These are phyloP conservation scores for Apteryx mantelli DNA, from an alignment of 2,113 vertebrate genomes.

Conservation along the genomic window DNA sequence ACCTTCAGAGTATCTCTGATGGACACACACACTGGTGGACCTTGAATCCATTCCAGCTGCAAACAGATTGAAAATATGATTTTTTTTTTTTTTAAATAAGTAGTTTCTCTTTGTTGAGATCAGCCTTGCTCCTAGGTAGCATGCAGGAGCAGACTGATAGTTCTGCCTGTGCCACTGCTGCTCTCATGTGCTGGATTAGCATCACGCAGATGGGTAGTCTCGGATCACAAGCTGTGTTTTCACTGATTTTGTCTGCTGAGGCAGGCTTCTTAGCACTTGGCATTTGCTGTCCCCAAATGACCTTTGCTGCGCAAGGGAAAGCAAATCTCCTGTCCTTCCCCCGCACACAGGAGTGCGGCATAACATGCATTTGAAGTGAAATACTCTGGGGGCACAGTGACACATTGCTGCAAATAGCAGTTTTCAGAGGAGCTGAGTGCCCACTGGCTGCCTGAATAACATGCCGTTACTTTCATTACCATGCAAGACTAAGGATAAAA, in stretches of 20 bases:
- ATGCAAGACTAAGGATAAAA: neutral
- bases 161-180: neutral
- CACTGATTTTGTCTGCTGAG: neutral
- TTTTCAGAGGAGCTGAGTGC: neutral
- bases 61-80: neutral
- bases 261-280: neutral
- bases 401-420: neutral
- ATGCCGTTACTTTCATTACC: neutral
- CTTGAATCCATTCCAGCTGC: neutral
- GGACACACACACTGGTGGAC: neutral
- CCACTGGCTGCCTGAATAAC: neutral
- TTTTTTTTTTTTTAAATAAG: neutral
- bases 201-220: neutral
- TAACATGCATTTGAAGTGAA: neutral
- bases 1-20: neutral
- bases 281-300: neutral
- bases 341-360: neutral
- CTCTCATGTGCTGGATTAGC: neutral
- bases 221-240: neutral
- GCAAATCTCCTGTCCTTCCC: neutral
- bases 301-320: neutral
- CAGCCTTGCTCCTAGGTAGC: neutral
- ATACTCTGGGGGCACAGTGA: accelerated
- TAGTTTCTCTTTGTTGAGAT: neutral
- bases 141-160: neutral